Percentiles rank a stretch among this genome's conserved stretches.
Conservation (phyloP, 2,113 vertebrate species). For the Psittacara wagleri region DNA sequence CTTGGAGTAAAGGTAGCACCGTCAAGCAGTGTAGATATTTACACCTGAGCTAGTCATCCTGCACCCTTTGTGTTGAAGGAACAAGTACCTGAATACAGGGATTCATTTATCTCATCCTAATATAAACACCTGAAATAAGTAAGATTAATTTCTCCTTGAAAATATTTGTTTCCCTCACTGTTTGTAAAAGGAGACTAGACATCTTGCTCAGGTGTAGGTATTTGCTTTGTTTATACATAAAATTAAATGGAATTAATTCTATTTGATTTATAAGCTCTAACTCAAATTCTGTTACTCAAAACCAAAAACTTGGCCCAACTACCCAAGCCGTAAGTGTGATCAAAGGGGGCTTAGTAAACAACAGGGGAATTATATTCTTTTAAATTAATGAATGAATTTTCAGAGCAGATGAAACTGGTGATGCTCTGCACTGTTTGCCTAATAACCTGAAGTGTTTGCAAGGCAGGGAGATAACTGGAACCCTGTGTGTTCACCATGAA, state of each 20-base stretch:
- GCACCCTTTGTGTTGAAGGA: neutral
- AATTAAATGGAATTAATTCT: neutral
- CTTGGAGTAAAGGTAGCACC: neutral
- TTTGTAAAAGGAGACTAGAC: neutral
- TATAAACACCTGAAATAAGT: neutral
- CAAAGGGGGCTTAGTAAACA: neutral
- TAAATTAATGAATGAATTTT: neutral
- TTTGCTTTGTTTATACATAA: neutral
- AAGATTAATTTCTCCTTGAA: neutral
- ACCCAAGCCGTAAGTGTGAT: neutral
- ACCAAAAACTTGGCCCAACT: neutral
- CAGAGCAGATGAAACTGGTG: neutral
- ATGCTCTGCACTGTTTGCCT: neutral
- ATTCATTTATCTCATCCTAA: neutral
- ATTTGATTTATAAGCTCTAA: neutral
- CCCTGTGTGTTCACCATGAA: neutral
- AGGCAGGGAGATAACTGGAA: neutral
- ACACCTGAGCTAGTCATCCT: neutral
- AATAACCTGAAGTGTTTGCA: neutral
- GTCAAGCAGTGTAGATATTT: fast-evolving
- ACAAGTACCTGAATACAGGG: neutral
- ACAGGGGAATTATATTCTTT: neutral
- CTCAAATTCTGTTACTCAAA: neutral
- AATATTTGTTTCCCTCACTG: neutral
- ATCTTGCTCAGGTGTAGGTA: neutral